phyloP scores from a whole-genome alignment of 1,140 invertebrate genomes.

The Lucilia cuprina region DNA sequence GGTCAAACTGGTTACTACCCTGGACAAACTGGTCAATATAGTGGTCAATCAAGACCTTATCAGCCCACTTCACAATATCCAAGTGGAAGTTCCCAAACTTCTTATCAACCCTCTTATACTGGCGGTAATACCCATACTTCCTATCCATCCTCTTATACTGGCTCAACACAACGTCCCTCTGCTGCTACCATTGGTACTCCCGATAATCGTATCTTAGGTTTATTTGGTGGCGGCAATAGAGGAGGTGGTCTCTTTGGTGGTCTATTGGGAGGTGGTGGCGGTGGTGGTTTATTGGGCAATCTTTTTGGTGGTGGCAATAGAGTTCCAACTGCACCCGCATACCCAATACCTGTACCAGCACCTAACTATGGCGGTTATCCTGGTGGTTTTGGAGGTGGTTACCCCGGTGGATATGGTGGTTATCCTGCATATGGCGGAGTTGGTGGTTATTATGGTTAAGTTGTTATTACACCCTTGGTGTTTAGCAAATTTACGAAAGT shows the following conservation, averaged over 20 bases:
- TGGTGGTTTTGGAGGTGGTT: constrained; percentile 9
- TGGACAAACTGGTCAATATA: background rate
- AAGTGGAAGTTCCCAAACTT: background rate
- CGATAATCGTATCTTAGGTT: background rate
- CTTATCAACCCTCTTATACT: background rate
- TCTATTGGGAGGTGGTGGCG: background rate
- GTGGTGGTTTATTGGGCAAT: constrained; percentile 1
- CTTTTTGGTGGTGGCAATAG: background rate
- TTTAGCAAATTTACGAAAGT: background rate
- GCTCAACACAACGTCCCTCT: background rate
- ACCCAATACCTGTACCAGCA: background rate
- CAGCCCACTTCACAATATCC: background rate
- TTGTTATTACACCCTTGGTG: background rate
- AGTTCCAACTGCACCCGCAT: background rate
- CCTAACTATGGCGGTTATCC: background rate
- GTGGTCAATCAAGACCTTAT: background rate
- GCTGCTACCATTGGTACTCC: background rate
- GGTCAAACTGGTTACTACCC: background rate
- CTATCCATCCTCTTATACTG: background rate
- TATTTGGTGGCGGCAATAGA: background rate
- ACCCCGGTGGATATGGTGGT: constrained; percentile 10
- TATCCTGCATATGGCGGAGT: background rate
- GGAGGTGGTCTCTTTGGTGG: constrained; percentile 9
- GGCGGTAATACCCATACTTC: background rate
- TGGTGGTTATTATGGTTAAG: background rate